Conservation (phyloP, 1,140 invertebrate genomes). For the Penaeus japonicus region DNA sequence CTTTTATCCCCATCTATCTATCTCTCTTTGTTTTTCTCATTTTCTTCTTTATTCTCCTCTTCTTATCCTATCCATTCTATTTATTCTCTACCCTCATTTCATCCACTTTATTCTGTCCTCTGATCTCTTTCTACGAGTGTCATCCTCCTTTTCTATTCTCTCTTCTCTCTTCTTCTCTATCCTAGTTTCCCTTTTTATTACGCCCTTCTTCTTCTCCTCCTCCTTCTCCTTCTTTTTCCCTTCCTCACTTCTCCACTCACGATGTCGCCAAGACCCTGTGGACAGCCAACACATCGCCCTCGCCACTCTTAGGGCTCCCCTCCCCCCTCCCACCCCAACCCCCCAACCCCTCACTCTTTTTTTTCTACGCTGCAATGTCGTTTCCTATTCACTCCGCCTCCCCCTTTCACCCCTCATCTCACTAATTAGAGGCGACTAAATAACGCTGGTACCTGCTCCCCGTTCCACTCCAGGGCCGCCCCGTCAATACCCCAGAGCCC, state of each 20-base stretch:
- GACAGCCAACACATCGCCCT: neutral
- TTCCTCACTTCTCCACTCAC: neutral
- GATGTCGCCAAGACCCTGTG: neutral
- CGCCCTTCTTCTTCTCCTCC: neutral
- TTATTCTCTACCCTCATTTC: neutral
- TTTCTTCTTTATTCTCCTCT: neutral
- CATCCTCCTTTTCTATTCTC: neutral
- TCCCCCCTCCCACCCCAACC: neutral
- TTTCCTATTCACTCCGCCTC: conserved; percentile 22
- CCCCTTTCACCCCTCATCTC: conserved; percentile 44
- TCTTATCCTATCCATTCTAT: no score
- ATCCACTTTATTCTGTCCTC: no score
- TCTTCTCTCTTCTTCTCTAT: no score
- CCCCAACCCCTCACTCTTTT: neutral
- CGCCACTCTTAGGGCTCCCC: neutral
- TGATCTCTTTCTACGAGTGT: neutral
- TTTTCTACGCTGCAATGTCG: conserved; percentile 21
- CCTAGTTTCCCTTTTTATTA: neutral
- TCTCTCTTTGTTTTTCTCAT: neutral
- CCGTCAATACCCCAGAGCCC: neutral
- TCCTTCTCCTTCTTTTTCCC: neutral
- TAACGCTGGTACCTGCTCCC: conserved; percentile 21
- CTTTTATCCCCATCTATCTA: no score
- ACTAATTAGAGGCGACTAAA: conserved; percentile 51
- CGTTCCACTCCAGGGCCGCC: neutral